Percentiles rank a stretch among this genome's conserved stretches.
Evolutionary conservation across 2,888 invertebrate genomes (phyloP).

Genomic region (Seladonia tumulorum): DNA sequence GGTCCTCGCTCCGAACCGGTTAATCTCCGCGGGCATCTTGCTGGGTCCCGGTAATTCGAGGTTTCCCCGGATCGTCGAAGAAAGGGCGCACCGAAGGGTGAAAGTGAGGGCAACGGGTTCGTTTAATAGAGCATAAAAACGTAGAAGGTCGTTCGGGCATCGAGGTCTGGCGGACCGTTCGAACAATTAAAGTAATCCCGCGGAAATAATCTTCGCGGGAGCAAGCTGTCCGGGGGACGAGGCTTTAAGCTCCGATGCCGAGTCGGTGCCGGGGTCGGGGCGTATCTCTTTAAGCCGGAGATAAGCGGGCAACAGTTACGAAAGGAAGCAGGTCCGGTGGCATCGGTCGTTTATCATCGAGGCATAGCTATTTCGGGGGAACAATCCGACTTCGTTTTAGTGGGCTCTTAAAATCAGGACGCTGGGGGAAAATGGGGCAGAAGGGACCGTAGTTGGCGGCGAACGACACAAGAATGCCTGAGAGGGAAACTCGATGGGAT

Average conservation of each 20-base stretch:
- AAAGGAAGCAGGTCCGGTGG: conserved; percentile 42
- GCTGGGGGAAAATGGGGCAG: conserved; percentile 29
- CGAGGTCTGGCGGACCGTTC: conserved; percentile 35
- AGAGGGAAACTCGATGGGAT: neutral
- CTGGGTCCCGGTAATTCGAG: neutral
- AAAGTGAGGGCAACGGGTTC: neutral
- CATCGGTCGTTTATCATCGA: conserved; percentile 60
- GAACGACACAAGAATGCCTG: conserved; percentile 40
- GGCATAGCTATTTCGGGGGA: conserved; percentile 57
- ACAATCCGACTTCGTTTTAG: conserved; percentile 59
- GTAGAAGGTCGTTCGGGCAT: neutral
- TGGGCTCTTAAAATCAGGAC: conserved; percentile 58
- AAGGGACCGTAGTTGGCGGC: conserved; percentile 23
- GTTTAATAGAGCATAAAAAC: conserved; percentile 17
- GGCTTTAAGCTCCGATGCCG: conserved; percentile 51
- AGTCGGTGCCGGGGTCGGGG: conserved; percentile 32
- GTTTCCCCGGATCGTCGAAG: neutral
- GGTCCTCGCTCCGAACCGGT: neutral
- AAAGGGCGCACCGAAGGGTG: conserved; percentile 1
- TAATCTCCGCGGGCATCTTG: neutral
- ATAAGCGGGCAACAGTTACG: conserved; percentile 50
- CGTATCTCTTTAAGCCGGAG: conserved; percentile 58
- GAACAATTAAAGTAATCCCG: conserved; percentile 59
- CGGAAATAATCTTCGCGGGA: conserved; percentile 56
- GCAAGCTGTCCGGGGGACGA: conserved; percentile 27